Conservation (phyloP, 2,888 invertebrate genomes). For the Agrochola lychnidis region DNA sequence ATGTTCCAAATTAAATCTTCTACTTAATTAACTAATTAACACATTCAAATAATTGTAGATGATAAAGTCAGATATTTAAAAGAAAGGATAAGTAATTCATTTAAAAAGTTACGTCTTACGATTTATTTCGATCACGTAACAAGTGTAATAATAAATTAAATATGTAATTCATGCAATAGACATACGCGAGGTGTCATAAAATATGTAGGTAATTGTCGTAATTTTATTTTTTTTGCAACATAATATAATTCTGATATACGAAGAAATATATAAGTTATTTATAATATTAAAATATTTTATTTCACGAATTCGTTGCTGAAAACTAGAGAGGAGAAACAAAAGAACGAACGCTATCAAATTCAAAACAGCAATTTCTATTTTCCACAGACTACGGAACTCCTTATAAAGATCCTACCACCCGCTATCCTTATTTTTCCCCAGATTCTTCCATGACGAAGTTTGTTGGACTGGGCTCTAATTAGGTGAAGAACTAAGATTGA, state of each 20-base stretch:
- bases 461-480: conserved; percentile 68
- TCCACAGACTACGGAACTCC: conserved; percentile 33
- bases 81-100: neutral
- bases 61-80: neutral
- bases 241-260: neutral
- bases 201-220: neutral
- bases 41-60: neutral
- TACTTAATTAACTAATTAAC: too few relatives aligned
- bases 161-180: neutral
- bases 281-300: neutral
- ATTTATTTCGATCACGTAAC: neutral
- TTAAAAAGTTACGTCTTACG: neutral
- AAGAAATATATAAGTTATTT: neutral
- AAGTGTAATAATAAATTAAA: neutral
- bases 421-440: conserved; percentile 41
- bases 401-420: too few relatives aligned
- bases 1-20: too few relatives aligned
- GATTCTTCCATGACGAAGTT: conserved; percentile 67
- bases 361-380: too few relatives aligned
- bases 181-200: neutral
- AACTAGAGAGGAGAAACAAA: neutral
- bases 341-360: neutral
- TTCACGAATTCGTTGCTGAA: neutral
- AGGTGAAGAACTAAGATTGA: conserved; percentile 75
- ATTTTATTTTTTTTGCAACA: neutral